Evolutionary conservation across 2,888 invertebrate species (phyloP), one percentile per base, ranked within the genome.

Genomic region (Napeogenes sylphis): DNA sequence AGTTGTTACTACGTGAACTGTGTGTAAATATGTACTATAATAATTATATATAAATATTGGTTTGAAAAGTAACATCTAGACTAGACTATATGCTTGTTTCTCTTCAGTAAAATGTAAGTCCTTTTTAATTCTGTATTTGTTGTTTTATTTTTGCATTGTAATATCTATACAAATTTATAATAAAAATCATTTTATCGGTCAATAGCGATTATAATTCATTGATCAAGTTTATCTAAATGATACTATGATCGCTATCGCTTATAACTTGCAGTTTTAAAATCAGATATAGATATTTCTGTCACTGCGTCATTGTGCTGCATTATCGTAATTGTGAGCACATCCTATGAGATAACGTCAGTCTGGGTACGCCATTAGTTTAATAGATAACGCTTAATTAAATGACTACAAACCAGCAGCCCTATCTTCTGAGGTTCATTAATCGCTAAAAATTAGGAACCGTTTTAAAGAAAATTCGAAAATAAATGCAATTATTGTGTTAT

Each of bases 251-350:
- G 61, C 53, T 59, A 21, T 53, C 51, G 58, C 21, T 21, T 45
- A 59, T 54, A 21, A 33, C n/a, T 61, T 56, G 53, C 55, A 13
- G 30, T n/a, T 10, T 10, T 38, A 10, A 47, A 72, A 71, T 69
- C 67, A 68, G 59, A 45, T 58, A 55, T 62, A 62, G 57, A 61
- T 56, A 53, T 56, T 63, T 64, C 55, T 55, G 51, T 47, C 21
- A 38, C 51, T 57, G 65, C 55, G 55, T 65, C 70, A 72, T 72
- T 72, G 74, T 74, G 57, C 62, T 78, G 78, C 80, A 82, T 83
- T 83, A 83, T 74, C 71, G 78, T 84, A 82, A 82, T 81, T 77
- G 69, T 65, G 21, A 21, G 64, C 67, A 71, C 72, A 75, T 76
- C 81, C 79, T 75, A 59, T 58, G 80, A 78, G 79, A 80, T 70